A percentile compares a stretch with the other conserved stretches of the same genome.
Conservation (phyloP, 2,888 invertebrate genomes). For the Ectobius pallidus region DNA sequence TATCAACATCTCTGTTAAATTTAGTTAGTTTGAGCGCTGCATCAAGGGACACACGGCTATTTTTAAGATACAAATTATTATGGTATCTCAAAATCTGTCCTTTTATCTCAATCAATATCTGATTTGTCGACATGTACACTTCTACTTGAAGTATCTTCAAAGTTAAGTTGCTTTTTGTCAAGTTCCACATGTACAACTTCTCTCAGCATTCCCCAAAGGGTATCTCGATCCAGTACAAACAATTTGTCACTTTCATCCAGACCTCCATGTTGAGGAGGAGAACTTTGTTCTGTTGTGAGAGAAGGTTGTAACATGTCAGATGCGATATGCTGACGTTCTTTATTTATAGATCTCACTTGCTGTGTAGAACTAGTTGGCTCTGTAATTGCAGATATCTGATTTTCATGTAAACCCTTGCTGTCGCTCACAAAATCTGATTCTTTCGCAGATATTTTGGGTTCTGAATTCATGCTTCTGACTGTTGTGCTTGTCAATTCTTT, state of each 20-base stretch:
- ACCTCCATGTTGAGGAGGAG: background rate
- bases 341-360: slow-evolving; percentile 4
- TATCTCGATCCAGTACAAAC: slow-evolving; percentile 64
- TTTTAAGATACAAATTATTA: background rate
- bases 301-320: background rate
- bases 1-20: too few relatives aligned
- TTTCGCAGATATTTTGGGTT: too few relatives aligned
- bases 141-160: background rate
- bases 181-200: slow-evolving; percentile 57
- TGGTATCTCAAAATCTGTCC: background rate
- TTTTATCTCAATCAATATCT: background rate
- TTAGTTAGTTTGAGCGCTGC: slow-evolving; percentile 8
- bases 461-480: too few relatives aligned
- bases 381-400: background rate
- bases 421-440: too few relatives aligned
- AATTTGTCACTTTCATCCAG: slow-evolving; percentile 50
- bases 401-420: too few relatives aligned
- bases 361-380: background rate
- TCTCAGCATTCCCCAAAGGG: slow-evolving; percentile 66
- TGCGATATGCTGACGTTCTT: slow-evolving; percentile 11
- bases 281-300: background rate
- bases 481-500: too few relatives aligned
- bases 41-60: slow-evolving; percentile 13
- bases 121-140: background rate
- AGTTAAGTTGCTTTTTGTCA: slow-evolving; percentile 40